These are phyloP conservation scores for Heterocephalus glaber DNA, from an alignment of 2,113 vertebrate genomes.

Conservation along the genomic window DNA sequence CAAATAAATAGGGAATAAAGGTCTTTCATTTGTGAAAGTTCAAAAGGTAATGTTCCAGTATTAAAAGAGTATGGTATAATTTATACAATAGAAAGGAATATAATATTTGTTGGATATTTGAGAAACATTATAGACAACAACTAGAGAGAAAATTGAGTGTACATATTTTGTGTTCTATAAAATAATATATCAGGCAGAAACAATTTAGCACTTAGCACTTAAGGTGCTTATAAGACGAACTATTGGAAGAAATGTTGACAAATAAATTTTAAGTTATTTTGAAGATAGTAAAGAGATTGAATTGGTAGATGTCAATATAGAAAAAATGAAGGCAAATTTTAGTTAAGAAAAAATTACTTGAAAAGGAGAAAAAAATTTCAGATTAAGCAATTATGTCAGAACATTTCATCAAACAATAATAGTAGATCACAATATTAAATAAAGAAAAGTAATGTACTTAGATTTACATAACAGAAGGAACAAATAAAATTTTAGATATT, in stretches of 20 bases:
- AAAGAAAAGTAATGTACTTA: not conserved
- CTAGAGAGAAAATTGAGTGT: not conserved
- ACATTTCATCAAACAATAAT: not conserved
- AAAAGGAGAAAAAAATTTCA: not conserved
- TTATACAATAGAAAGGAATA: not conserved
- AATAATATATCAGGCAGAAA: not conserved
- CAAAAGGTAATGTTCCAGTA: not conserved
- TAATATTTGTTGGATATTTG: not conserved
- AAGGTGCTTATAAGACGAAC: not conserved
- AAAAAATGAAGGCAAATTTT: not conserved
- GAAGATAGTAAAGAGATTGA: not conserved
- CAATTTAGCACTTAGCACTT: not conserved
- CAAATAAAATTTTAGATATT: not conserved
- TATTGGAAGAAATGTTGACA: not conserved
- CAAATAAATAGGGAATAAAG: not conserved
- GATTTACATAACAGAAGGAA: not conserved
- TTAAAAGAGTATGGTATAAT: not conserved
- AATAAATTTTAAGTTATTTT: not conserved
- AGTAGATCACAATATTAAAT: not conserved
- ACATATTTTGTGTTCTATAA: not conserved
- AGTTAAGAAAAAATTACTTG: not conserved
- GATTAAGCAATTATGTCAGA: not conserved
- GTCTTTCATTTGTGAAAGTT: not conserved
- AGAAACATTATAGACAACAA: not conserved
- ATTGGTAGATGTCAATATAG: not conserved